Conservation (phyloP, 1,140 invertebrate species). For the Drosophila parabipectinata region DNA sequence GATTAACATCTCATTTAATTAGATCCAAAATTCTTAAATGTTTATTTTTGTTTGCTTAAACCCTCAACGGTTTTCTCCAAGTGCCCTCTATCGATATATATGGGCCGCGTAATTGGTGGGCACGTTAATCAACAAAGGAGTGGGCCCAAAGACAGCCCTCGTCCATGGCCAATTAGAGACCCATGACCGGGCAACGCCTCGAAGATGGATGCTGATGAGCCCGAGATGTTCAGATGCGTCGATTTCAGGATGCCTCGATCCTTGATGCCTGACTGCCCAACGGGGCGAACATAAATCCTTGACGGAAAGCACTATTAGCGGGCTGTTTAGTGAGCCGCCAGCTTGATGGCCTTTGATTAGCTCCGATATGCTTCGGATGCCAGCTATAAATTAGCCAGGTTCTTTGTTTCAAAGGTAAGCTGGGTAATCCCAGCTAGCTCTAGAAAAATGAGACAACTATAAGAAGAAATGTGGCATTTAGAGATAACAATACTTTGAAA, state of each 20-base stretch:
- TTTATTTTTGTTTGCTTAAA: too few relatives aligned
- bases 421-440: background rate
- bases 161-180: constrained; percentile 69
- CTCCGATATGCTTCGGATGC: constrained; percentile 30
- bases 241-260: constrained; percentile 1
- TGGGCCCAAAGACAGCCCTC: constrained; percentile 26
- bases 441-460: constrained; percentile 1
- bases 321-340: constrained; percentile 56
- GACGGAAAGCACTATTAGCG: constrained; percentile 69
- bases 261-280: constrained; percentile 37
- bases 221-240: constrained; percentile 31
- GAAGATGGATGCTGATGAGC: constrained; percentile 74
- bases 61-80: background rate
- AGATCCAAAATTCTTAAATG: too few relatives aligned
- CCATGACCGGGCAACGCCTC: constrained; percentile 65
- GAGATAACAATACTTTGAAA: background rate
- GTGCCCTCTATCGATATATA: constrained; percentile 50
- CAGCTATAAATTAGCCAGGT: constrained; percentile 50
- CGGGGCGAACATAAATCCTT: constrained; percentile 61
- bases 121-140: constrained; percentile 76
- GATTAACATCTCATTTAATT: too few relatives aligned
- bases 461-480: background rate
- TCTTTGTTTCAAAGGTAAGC: constrained; percentile 26
- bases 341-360: constrained; percentile 74
- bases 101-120: constrained; percentile 79